These are phyloP conservation scores for Stenopsyche tienmushanensis DNA, from an alignment of 1,140 invertebrate species.

Conservation along the genomic window DNA sequence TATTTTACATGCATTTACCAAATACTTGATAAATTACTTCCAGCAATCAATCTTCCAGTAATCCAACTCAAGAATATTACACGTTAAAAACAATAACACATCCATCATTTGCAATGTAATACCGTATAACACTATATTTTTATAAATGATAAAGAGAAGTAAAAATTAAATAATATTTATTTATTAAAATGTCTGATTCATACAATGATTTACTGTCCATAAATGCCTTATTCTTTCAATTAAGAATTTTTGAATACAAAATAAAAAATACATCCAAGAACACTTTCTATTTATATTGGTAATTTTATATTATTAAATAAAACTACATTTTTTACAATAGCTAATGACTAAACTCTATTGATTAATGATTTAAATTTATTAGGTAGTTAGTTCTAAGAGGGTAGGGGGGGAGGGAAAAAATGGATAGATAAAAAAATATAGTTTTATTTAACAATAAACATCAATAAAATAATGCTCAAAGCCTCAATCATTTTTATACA, in stretches of 20 bases:
- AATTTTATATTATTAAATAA: neutral
- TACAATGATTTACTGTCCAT: no score
- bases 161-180: neutral
- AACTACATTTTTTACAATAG: neutral
- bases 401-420: no score
- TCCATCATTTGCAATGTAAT: neutral
- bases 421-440: neutral
- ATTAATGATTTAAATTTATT: no score
- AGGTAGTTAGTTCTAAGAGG: no score
- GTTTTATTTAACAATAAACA: neutral
- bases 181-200: no score
- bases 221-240: no score
- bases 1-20: neutral
- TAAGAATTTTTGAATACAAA: neutral
- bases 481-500: neutral
- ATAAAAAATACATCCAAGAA: neutral
- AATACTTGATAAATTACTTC: neutral
- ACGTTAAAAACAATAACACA: slow-evolving; percentile 8
- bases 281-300: slow-evolving; percentile 12
- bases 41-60: neutral
- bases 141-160: neutral
- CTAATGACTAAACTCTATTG: neutral
- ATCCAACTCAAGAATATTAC: neutral
- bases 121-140: neutral
- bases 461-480: neutral